Conservation (phyloP, 2,113 vertebrate species). For the Pachycephala philippinensis region DNA sequence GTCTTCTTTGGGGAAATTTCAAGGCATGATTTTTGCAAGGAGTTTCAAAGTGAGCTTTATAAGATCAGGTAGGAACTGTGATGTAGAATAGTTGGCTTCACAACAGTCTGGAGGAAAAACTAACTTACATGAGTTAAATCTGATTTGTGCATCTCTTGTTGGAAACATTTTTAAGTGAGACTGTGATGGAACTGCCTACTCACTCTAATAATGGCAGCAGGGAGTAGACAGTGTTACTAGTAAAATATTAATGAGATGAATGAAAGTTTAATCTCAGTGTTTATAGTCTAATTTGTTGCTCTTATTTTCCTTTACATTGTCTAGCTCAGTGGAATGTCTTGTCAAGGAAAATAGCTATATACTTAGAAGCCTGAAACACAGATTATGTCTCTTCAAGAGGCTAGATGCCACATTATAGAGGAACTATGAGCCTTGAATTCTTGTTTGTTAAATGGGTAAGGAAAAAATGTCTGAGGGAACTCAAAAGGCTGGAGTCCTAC, state of each 20-base stretch:
- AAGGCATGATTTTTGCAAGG: neutral
- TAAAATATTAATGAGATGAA: slow-evolving; percentile 31
- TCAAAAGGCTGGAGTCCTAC: neutral
- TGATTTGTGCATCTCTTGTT: neutral
- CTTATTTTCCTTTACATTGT: neutral
- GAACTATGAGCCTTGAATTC: neutral
- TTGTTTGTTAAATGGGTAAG: neutral
- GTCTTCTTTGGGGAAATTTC: neutral
- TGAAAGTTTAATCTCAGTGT: neutral
- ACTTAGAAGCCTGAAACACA: neutral
- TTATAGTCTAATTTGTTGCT: neutral
- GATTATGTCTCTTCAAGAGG: neutral
- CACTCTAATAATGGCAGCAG: neutral
- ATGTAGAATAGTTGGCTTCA: neutral
- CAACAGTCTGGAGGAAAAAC: neutral
- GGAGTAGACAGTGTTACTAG: neutral
- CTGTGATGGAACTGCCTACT: neutral
- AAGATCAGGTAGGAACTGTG: neutral
- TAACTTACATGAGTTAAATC: neutral
- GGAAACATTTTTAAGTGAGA: neutral
- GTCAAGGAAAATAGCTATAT: neutral
- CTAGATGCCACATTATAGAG: neutral
- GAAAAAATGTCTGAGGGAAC: neutral
- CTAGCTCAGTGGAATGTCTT: neutral
- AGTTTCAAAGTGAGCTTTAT: neutral